phyloP scores from a whole-genome alignment of 2,888 invertebrate genomes.

The Acrobeloides nanus region DNA sequence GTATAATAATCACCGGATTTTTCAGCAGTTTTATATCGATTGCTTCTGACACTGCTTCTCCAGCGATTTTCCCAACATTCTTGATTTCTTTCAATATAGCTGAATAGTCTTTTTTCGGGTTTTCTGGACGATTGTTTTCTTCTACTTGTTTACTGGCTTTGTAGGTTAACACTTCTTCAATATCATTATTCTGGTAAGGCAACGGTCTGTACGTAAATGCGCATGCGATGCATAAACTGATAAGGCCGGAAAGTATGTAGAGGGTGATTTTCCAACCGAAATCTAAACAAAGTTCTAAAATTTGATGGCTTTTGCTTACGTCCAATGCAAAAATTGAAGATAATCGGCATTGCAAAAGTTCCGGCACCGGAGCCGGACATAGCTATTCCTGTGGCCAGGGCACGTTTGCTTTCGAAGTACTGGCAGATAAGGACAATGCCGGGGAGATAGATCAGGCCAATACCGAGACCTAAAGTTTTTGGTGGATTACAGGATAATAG shows the following conservation, averaged over 20 bases:
- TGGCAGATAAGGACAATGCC: conserved; percentile 89
- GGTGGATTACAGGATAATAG: too few relatives aligned
- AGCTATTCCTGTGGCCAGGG: conserved; percentile 87
- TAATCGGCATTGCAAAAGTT: conserved; percentile 57
- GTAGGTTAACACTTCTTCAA: too few relatives aligned
- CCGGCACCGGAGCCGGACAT: conserved; percentile 82
- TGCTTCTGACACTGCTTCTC: conserved; percentile 57
- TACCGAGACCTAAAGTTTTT: conserved; percentile 69
- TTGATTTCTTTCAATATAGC: conserved; percentile 35
- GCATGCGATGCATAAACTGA: too few relatives aligned
- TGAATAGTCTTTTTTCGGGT: not conserved
- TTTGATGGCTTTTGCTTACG: too few relatives aligned
- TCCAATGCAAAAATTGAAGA: conserved; percentile 40
- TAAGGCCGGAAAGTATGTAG: too few relatives aligned
- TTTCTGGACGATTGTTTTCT: too few relatives aligned
- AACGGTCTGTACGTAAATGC: too few relatives aligned
- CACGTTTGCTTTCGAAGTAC: conserved; percentile 91
- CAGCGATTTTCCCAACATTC: conserved; percentile 27
- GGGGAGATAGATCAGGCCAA: conserved; percentile 89
- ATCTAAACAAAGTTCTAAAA: conserved; percentile 24
- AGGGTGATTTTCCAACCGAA: conserved; percentile 30
- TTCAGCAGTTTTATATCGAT: conserved; percentile 56
- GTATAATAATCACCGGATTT: conserved; percentile 78
- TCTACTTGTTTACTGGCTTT: too few relatives aligned
- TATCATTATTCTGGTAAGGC: too few relatives aligned